Evolutionary conservation across 2,113 vertebrate genomes (phyloP), one percentile per base, ranked within the genome.

Genomic region (Trichechus manatus): DNA sequence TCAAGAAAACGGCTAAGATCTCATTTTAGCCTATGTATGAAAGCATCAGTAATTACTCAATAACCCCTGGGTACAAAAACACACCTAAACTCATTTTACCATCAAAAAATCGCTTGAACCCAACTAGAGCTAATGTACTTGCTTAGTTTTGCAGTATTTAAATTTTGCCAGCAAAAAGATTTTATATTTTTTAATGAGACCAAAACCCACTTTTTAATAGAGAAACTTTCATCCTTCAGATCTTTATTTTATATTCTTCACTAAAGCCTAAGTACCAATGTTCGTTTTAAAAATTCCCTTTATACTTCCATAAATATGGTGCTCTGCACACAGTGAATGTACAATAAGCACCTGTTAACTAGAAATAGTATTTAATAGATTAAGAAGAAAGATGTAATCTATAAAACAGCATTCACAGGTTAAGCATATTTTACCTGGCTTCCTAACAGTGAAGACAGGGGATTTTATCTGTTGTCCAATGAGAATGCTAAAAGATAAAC

Each of bases 401-500:
- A 72, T 56, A 31, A 92, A 81, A 63, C 6, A 82, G 29, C 39
- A 79, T 79, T 75, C 39, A 50, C 27, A 50, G 68, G 47, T 79
- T 90, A 85, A 80, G 81, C 20, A 29, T 63, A 95, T 56, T 85
- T 61, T 42, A 87, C 11, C 59, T 70, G 78, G 50, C 11, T 94
- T 87, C 53, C 36, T 47, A 93, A 92, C 1, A 94, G 36, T 33
- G 82, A 90, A 42, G 25, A 83, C 2, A 74, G 6, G 6, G 31
- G 23, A 74, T 95, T 97, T 89, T 94, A 61, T 75, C 56, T 82
- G 44, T 50, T 86, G 9, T 23, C 89, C 4, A 74, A 29, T 74
- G 2, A 92, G n/a, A 96, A 94, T 47, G 27, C 31, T 85, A 93
- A 85, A 85, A 74, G 64, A 85, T 79, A 96, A 94, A 61, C 22